Evolutionary conservation across 2,888 invertebrate genomes (phyloP).

Genomic region (Amphiduros pacificus): DNA sequence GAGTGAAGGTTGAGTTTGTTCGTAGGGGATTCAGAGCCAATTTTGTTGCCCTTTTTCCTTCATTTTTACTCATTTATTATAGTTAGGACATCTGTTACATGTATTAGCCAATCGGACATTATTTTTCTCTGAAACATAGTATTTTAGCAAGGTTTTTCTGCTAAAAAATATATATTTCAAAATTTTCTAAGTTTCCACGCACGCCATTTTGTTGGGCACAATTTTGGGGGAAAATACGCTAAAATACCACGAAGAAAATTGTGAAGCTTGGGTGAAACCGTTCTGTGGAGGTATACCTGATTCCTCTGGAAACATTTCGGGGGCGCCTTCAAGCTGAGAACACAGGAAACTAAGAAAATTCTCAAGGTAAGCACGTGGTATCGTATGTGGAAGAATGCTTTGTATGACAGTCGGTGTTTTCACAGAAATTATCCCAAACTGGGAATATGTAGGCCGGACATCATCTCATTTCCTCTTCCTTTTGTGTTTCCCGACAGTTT

Average conservation of each 20-base stretch:
- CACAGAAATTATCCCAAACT: not conserved
- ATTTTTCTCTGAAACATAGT: slow-evolving; percentile 11
- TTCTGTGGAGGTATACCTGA: too few species aligned
- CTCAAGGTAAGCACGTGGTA: slow-evolving; percentile 17
- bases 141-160: slow-evolving; percentile 12
- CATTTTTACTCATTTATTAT: slow-evolving; percentile 16
- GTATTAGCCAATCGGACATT: slow-evolving; percentile 12
- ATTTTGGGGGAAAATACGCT: slow-evolving; percentile 16
- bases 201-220: slow-evolving; percentile 23
- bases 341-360: not conserved
- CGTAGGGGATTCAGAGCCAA: slow-evolving; percentile 24
- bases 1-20: slow-evolving; percentile 23
- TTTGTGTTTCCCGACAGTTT: too few species aligned
- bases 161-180: slow-evolving; percentile 1
- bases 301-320: too few species aligned
- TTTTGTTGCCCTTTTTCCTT: slow-evolving; percentile 24
- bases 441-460: not conserved
- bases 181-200: slow-evolving; percentile 20
- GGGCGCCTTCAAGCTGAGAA: not conserved
- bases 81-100: slow-evolving; percentile 19
- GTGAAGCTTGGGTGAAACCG: too few species aligned
- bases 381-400: not conserved
- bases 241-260: too few species aligned
- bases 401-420: slow-evolving; percentile 1
- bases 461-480: too few species aligned